phyloP scores from a whole-genome alignment of 2,888 invertebrate species.

The Temnothorax ravouxi region DNA sequence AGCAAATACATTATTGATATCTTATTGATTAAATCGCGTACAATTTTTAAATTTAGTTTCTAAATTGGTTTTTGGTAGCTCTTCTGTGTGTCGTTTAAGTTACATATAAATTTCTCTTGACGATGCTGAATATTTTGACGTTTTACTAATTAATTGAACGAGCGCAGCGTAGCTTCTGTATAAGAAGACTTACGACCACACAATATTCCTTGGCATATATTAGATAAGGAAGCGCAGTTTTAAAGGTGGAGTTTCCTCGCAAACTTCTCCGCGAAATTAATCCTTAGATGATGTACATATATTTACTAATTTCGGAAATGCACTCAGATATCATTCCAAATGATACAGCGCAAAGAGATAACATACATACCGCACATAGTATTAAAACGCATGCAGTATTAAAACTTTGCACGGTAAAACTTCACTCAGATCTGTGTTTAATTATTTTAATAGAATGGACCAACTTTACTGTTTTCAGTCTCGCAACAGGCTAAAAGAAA shows the following conservation, averaged over 20 bases:
- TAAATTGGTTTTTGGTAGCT: slow-evolving; percentile 16
- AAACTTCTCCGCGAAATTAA: slow-evolving; percentile 20
- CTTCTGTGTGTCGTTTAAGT: slow-evolving; percentile 43
- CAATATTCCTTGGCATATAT: slow-evolving; percentile 65
- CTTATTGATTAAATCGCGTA: neutral
- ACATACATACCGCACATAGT: neutral
- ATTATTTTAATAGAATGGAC: slow-evolving; percentile 19
- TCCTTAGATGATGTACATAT: neutral
- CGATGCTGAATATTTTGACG: slow-evolving; percentile 45
- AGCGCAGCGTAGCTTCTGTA: slow-evolving; percentile 51
- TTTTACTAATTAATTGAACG: slow-evolving; percentile 66
- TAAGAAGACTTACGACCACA: slow-evolving; percentile 67
- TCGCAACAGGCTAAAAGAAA: neutral
- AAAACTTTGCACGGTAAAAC: neutral
- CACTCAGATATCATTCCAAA: neutral
- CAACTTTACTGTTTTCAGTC: neutral
- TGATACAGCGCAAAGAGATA: neutral
- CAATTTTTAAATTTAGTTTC: neutral
- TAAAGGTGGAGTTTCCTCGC: slow-evolving; percentile 64
- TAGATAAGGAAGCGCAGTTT: slow-evolving; percentile 63
- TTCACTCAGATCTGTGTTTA: slow-evolving; percentile 5
- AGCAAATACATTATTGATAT: neutral
- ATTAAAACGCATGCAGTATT: neutral
- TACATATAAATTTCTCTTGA: slow-evolving; percentile 66
- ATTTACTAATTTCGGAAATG: slow-evolving; percentile 15